These are phyloP conservation scores for Globodera rostochiensis DNA, from an alignment of 1,140 invertebrate species.

Conservation along the genomic window DNA sequence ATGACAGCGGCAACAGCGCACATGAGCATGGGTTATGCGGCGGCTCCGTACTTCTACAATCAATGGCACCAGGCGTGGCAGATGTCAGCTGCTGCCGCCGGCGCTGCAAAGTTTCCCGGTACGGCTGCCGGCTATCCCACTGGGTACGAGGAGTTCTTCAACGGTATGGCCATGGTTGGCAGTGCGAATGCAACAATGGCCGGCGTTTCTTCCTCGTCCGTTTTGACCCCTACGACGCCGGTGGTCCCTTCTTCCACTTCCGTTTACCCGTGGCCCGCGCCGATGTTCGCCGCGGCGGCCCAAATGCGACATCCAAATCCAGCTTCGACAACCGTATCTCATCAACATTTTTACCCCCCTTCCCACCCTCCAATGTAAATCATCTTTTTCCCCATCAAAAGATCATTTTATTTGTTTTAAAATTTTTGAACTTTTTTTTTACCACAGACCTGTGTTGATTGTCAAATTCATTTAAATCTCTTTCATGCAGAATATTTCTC, in stretches of 20 bases:
- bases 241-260: background rate
- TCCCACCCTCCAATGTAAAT: constrained; percentile 7
- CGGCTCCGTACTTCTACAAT: constrained; percentile 25
- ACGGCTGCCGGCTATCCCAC: background rate
- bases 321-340: background rate
- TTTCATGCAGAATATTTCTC: background rate
- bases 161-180: constrained; percentile 1
- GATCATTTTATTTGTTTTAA: background rate
- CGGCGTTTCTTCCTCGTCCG: constrained; percentile 1
- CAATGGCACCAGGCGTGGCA: constrained; percentile 26
- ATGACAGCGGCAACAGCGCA: background rate
- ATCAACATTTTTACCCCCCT: background rate
- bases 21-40: constrained; percentile 7
- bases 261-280: background rate
- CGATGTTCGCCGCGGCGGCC: background rate
- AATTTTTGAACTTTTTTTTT: background rate
- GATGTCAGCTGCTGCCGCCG: constrained; percentile 13
- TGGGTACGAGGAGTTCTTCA: constrained; percentile 2
- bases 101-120: background rate
- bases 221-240: background rate
- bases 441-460: background rate
- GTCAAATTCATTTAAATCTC: background rate
- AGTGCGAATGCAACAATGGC: background rate
- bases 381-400: background rate
- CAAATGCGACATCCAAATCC: background rate